phyloP scores from a whole-genome alignment of 2,888 invertebrate genomes.

The Drosophila anceps region DNA sequence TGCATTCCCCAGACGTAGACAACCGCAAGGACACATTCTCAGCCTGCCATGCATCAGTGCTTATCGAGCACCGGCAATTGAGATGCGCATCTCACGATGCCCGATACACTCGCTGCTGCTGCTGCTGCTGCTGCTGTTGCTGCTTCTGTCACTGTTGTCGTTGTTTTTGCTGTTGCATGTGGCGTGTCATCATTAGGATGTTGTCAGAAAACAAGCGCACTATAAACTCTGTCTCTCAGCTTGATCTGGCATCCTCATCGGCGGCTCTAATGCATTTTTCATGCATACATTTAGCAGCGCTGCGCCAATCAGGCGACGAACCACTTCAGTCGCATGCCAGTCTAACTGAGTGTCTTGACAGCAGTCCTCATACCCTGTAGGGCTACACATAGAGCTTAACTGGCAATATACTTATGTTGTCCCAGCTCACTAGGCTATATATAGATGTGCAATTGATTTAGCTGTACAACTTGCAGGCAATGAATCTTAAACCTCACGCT shows the following conservation, averaged over 20 bases:
- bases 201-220: slow-evolving; percentile 59
- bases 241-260: slow-evolving; percentile 20
- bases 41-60: slow-evolving; percentile 17
- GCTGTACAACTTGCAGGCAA: background rate
- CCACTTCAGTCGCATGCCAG: slow-evolving; percentile 29
- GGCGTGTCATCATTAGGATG: slow-evolving; percentile 74
- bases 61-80: slow-evolving; percentile 44
- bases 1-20: slow-evolving; percentile 35
- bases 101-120: slow-evolving; percentile 6
- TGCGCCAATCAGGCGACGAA: slow-evolving; percentile 63
- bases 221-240: slow-evolving; percentile 52
- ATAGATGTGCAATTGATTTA: background rate
- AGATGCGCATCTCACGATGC: slow-evolving; percentile 29
- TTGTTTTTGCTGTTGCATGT: slow-evolving; percentile 49
- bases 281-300: slow-evolving; percentile 69
- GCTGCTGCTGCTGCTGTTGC: background rate
- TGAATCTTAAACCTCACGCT: background rate
- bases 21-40: slow-evolving; percentile 33
- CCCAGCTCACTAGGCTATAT: background rate
- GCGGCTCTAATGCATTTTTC: slow-evolving; percentile 73
- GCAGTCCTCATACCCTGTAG: slow-evolving; percentile 24
- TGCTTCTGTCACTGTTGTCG: background rate
- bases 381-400: background rate
- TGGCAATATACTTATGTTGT: background rate
- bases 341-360: slow-evolving; percentile 5